Evolutionary conservation across 2,888 invertebrate species (phyloP), one percentile per base, ranked within the genome.

Genomic region (Zygaena filipendulae): DNA sequence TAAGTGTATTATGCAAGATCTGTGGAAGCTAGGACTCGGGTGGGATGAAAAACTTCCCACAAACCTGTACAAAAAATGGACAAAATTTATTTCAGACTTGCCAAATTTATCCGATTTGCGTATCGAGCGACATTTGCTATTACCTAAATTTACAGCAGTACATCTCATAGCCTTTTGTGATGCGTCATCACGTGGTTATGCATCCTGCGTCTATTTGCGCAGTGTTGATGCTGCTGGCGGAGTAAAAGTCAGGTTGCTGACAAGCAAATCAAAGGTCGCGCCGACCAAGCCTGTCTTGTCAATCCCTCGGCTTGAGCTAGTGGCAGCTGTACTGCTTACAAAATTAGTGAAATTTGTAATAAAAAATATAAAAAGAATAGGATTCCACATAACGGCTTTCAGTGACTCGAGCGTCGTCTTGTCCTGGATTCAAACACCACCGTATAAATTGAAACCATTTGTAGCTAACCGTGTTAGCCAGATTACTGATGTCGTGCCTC

Each of bases 371-470:
- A 8, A 12, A 1, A 9, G 18, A 2, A n/a, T 27, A 10, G n/a
- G 4, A 23, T 21, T 19, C 8, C 20, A n/a, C 2, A 14, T 25
- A 19, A 20, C 12, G 3, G 19, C 21, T 1, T 25, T 25, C 4
- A 29, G 13, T 7, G 29, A 27, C 13, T 37, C 30, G 4, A 32
- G 9, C 3, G 13, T n/a, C n/a, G n/a, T n/a, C n/a, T n/a, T n/a
- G n/a, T n/a, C n/a, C n/a, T n/a, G n/a, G n/a, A n/a, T n/a, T n/a
- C n/a, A n/a, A n/a, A n/a, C n/a, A n/a, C n/a, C n/a, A n/a, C n/a
- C n/a, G n/a, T n/a, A n/a, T n/a, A 35, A 30, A 24, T 13, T 35
- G 3, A 34, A 38, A 27, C 28, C 28, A 5, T 34, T 34, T 23
- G 28, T 30, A 1, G 8, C 21, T 18, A 34, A 13, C 13, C 27